A percentile compares a stretch with the other conserved stretches of the same genome.
These are phyloP conservation scores for Acinonyx jubatus DNA, from an alignment of 2,113 vertebrate species.

Conservation along the genomic window DNA sequence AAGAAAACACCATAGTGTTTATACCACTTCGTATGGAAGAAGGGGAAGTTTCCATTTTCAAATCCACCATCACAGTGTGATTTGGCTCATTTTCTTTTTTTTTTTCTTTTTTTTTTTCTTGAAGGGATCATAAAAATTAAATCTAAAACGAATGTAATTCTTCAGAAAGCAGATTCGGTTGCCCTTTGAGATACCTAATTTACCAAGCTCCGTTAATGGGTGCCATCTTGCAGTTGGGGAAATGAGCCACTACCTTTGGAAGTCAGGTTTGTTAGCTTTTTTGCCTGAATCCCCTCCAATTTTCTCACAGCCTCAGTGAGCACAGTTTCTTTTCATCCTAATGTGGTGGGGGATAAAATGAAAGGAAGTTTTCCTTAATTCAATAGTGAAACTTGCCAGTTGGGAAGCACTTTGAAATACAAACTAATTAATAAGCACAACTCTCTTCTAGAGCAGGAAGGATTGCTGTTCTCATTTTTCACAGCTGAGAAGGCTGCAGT, in stretches of 20 bases:
- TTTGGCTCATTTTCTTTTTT: slow-evolving; percentile 22
- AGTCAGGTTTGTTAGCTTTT: slow-evolving; percentile 43
- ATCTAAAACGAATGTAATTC: slow-evolving; percentile 57
- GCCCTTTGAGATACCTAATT: slow-evolving; percentile 59
- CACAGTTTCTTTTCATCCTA: slow-evolving; percentile 75
- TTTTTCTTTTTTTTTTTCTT: neutral
- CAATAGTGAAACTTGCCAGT: slow-evolving; percentile 70
- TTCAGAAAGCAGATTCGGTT: slow-evolving; percentile 57
- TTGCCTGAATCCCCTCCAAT: slow-evolving; percentile 61
- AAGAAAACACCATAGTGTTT: neutral
- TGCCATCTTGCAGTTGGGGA: slow-evolving; percentile 36
- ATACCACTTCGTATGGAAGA: neutral
- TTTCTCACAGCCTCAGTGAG: slow-evolving; percentile 66
- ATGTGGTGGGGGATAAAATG: slow-evolving; percentile 46
- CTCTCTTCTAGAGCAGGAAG: slow-evolving; percentile 28
- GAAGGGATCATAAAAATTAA: slow-evolving; percentile 72
- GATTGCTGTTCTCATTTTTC: slow-evolving; percentile 58
- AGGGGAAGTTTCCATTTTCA: neutral
- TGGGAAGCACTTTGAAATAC: slow-evolving; percentile 70
- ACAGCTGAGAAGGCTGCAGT: slow-evolving; percentile 73
- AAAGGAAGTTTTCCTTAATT: slow-evolving; percentile 69
- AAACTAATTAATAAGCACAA: slow-evolving; percentile 78
- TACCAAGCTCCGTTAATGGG: slow-evolving; percentile 52
- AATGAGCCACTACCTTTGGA: slow-evolving; percentile 71
- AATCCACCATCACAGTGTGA: neutral